Evolutionary conservation across 1,140 invertebrate species (phyloP), one percentile per base, ranked within the genome.

Genomic region (Metaphire vulgaris): DNA sequence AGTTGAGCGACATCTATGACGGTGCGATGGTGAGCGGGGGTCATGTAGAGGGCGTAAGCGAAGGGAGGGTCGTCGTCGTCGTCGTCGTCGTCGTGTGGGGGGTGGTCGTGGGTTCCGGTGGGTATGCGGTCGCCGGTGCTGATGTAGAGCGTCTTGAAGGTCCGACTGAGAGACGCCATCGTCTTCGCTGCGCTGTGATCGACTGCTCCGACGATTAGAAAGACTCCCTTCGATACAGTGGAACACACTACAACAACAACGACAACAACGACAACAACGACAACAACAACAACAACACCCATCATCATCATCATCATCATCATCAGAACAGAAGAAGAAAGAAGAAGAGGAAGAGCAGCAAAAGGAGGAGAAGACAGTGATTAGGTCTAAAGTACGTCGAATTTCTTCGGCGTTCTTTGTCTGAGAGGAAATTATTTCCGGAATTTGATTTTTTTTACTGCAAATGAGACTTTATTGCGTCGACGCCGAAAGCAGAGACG

Each of bases 141-240:
- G 34, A 98, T 90, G 84, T 97, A 96, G 29, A 95, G 96, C 91
- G 96, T 93, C 85, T 96, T 92, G 85, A 97, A 98, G 2, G 94
- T 96, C 85, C 97, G 96, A 81, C 92, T 93, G 87, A 96, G 97
- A 0, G 94, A 96, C 83, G 97, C 93, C 66, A 97, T 89, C n/a
- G 94, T 97, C 85, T 96, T 92, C 85, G 97, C 95, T 12, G 94
- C 95, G 81, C 96, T 93, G 6, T 93, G 92, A 79, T 92, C 92
- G 15, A 96, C 93, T 1, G 93, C 92, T 0, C 94, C 95, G 81
- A 97, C 86, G 90, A 98, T 92, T 1, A 94, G 91, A 82, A 92
- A 92, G 71, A 96, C 93, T 28, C 94, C 94, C 79, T 93, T 89
- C 31, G 92, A 91, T 86, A 97, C 93, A 84, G 96, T 93, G 84